Evolutionary conservation across 2,888 invertebrate species (phyloP), one percentile per base, ranked within the genome.

Genomic region (Neoitamus cyanurus): DNA sequence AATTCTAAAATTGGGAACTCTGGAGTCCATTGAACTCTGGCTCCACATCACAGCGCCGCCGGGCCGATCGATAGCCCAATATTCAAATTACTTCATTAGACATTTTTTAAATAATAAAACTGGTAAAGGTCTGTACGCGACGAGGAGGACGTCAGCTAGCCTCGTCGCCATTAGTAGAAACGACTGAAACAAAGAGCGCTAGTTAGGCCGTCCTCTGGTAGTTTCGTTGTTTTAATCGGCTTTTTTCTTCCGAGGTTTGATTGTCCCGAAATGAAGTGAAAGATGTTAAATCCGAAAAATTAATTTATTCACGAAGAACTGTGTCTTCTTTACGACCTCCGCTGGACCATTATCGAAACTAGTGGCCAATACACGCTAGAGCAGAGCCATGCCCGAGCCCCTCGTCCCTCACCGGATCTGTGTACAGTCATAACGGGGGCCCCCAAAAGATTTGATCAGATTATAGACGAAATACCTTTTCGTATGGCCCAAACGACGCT

Each of bases 61-160:
- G 58, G 36, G 11, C n/a, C 82, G 28, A 82, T 82, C 82, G 82
- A 82, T 82, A 78, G 82, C 68, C 82, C 36, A 82, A 82, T 82
- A 82, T 82, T 82, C 82, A 82, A 82, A 82, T 82, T 69, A 69
- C 69, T 82, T 82, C 82, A 82, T 82, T 82, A 82, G 69, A 82
- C 69, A 82, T 69, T 82, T 82, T 82, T 82, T 36, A 82, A 69
- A 82, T 82, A 69, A 69, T 82, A 82, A 82, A 82, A 82, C 82
- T 82, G 69, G 82, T 69, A 82, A 69, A 82, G 37, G 69, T 69
- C 37, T 46, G 42, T 20, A 25, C 48, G 15, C 78, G 48, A 78
- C 48, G 31, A 58, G 30, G 48, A 30, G 30, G 70, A 70, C 58
- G 42, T 30, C 78, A 46, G 13, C 37, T 15, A 31, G 31, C 9